These are phyloP conservation scores for Meiosimyza platycephala DNA, from an alignment of 2,888 invertebrate species.

Conservation along the genomic window DNA sequence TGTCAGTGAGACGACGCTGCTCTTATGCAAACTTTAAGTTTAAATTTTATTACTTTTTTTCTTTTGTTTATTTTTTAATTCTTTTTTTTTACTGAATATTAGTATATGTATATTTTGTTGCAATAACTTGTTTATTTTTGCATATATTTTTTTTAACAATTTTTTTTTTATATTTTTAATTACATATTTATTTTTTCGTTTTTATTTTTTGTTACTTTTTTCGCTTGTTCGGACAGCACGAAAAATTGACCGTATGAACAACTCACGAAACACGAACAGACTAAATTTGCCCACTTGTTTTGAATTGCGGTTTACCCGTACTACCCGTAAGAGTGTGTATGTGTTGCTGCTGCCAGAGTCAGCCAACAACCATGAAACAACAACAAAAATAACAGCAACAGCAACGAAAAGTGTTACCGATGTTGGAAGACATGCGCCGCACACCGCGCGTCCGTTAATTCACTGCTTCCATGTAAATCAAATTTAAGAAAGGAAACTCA, in stretches of 20 bases:
- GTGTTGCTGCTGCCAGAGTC: not conserved
- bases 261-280: constrained; percentile 52
- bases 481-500: constrained; percentile 39
- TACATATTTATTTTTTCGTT: not conserved
- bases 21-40: too few species aligned
- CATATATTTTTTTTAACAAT: not conserved
- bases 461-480: constrained; percentile 36
- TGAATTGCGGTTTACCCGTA: constrained; percentile 48
- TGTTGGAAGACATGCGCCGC: constrained; percentile 26
- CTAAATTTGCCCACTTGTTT: constrained; percentile 52
- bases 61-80: not conserved
- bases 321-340: constrained; percentile 21
- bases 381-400: constrained; percentile 3
- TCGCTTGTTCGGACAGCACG: constrained; percentile 21
- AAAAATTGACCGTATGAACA: constrained; percentile 43
- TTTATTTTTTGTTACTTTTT: not conserved
- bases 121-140: not conserved
- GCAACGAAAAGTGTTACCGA: constrained; percentile 34
- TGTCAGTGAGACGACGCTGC: too few species aligned
- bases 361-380: constrained; percentile 3
- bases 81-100: too few species aligned
- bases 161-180: not conserved
- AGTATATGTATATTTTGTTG: not conserved
- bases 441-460: constrained; percentile 18
- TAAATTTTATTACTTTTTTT: too few species aligned